A percentile compares a stretch with the other conserved stretches of the same genome.
Evolutionary conservation across 2,797 vertebrate species (phyloP).

Genomic region (Leptoclinus maculatus): DNA sequence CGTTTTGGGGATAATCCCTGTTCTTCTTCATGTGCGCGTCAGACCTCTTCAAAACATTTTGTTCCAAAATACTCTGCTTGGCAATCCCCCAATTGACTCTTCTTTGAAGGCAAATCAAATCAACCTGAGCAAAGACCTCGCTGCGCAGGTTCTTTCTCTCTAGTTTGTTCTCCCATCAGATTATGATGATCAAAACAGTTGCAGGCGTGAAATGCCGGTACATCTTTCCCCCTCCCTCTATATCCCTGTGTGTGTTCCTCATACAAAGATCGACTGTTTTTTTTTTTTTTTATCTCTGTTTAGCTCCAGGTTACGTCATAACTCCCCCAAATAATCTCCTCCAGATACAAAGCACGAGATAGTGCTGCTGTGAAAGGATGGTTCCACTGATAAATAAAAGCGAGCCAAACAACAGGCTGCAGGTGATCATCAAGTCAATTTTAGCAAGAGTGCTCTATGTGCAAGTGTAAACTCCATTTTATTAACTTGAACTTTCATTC

Average conservation of each 20-base stretch:
- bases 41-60: background rate
- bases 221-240: conserved; percentile 4
- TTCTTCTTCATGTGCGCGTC: background rate
- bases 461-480: background rate
- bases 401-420: conserved; percentile 10
- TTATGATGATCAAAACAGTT: conserved; percentile 9
- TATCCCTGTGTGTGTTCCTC: conserved; percentile 39
- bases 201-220: background rate
- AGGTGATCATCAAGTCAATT: conserved; percentile 13
- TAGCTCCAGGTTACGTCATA: conserved; percentile 75
- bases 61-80: background rate
- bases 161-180: conserved; percentile 8
- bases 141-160: background rate
- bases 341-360: conserved; percentile 25
- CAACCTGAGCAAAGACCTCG: background rate
- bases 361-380: conserved; percentile 28
- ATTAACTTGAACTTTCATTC: background rate
- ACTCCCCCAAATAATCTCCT: conserved; percentile 66
- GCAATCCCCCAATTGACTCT: background rate
- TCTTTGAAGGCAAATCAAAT: conserved; percentile 16
- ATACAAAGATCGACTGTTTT: conserved; percentile 25
- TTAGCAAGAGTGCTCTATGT: background rate
- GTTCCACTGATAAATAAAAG: conserved; percentile 34
- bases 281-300: conserved; percentile 37
- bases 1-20: conserved; percentile 6